These are phyloP conservation scores for Neopipo cinnamomea DNA, from an alignment of 2,113 vertebrate species.

Conservation along the genomic window DNA sequence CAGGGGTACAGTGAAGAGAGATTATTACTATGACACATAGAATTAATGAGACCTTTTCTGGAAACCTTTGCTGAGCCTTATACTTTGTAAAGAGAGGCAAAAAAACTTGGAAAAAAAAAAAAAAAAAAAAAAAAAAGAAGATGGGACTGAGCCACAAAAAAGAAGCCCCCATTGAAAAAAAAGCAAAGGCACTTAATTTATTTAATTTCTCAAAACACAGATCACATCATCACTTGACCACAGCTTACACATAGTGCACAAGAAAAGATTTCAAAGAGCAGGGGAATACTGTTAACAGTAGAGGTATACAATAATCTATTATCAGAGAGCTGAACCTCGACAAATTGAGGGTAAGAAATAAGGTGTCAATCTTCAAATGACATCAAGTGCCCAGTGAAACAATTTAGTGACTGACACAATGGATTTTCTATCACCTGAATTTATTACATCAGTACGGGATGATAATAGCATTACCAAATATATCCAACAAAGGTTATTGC, in stretches of 20 bases:
- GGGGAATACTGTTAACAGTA: not conserved
- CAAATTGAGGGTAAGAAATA: not conserved
- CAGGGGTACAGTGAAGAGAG: not conserved
- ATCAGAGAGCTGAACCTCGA: not conserved
- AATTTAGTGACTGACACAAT: not conserved
- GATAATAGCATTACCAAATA: not conserved
- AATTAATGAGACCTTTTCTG: constrained; percentile 35
- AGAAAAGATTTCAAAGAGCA: not conserved
- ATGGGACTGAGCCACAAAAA: not conserved
- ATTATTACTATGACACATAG: not conserved
- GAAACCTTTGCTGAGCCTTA: not conserved
- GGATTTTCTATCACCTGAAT: constrained; percentile 24
- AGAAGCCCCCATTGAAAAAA: not conserved
- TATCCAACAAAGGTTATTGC: not conserved
- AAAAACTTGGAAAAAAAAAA: not conserved
- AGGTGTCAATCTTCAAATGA: not conserved
- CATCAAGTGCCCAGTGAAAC: not conserved
- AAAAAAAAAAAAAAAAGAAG: not conserved
- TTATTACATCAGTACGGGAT: not conserved
- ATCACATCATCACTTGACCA: not conserved
- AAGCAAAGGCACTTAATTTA: not conserved
- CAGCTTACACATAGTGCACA: not conserved
- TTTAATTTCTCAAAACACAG: not conserved
- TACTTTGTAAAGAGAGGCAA: not conserved
- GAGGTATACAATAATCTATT: not conserved